Conservation (phyloP, 2,888 invertebrate genomes). For the Agrotis clavis region DNA sequence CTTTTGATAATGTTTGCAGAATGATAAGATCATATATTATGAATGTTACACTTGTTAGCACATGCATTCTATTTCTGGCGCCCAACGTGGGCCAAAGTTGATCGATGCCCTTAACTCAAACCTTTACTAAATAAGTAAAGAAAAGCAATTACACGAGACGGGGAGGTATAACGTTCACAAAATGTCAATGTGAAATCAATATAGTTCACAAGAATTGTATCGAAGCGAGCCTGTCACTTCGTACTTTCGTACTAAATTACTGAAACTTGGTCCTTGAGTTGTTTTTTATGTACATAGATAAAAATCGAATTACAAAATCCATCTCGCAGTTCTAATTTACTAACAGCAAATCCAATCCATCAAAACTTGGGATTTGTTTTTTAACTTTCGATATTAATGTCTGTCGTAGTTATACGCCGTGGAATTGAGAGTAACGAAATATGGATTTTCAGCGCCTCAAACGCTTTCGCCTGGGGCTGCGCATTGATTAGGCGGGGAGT, state of each 20-base stretch:
- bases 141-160: constrained; percentile 58
- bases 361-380: constrained; percentile 60
- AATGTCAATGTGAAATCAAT: constrained; percentile 62
- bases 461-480: constrained; percentile 20
- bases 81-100: constrained; percentile 58
- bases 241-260: constrained; percentile 44
- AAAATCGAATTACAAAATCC: constrained; percentile 54
- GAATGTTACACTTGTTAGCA: constrained; percentile 38
- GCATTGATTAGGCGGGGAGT: constrained; percentile 55
- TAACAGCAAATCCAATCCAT: constrained; percentile 48
- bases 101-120: constrained; percentile 47
- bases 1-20: constrained; percentile 36
- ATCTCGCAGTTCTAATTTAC: constrained; percentile 51
- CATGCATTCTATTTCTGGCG: constrained; percentile 55
- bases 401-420: constrained; percentile 24
- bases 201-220: constrained; percentile 55
- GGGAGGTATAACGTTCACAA: constrained; percentile 48
- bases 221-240: constrained; percentile 43
- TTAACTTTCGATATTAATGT: constrained; percentile 44
- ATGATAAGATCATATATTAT: constrained; percentile 27
- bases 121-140: constrained; percentile 55
- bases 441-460: constrained; percentile 43
- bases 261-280: constrained; percentile 14
- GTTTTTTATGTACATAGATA: constrained; percentile 37
- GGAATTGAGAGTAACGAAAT: constrained; percentile 42